Evolutionary conservation across 2,113 vertebrate species (phyloP).

Genomic region (Crotalus tigris): DNA sequence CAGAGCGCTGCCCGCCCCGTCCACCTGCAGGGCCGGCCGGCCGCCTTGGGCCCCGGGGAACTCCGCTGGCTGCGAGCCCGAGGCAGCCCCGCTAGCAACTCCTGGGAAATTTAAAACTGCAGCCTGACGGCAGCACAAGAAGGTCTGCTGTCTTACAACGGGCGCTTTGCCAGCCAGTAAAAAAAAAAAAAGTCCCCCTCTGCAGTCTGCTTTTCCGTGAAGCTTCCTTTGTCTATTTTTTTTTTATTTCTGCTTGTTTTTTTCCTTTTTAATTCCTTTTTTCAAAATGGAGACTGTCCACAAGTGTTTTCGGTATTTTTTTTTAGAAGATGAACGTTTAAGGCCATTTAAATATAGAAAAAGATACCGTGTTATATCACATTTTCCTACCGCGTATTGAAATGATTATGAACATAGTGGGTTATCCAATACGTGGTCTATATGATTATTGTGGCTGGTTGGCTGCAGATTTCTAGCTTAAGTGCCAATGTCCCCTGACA

Average conservation of each 20-base stretch:
- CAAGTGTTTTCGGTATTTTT: slow-evolving; percentile 27
- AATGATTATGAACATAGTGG: slow-evolving; percentile 23
- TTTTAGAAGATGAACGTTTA: slow-evolving; percentile 32
- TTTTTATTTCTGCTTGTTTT: slow-evolving; percentile 15
- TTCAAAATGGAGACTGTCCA: slow-evolving; percentile 39
- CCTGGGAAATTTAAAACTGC: not conserved
- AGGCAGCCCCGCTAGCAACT: not conserved
- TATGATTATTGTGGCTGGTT: too few relatives aligned
- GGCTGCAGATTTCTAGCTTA: not conserved
- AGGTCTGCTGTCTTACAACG: not conserved
- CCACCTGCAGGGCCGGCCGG: not conserved
- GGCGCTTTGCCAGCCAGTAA: accelerated
- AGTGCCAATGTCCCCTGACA: not conserved
- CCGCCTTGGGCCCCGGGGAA: not conserved
- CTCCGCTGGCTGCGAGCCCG: not conserved
- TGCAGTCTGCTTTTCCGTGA: not conserved
- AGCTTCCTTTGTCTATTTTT: not conserved
- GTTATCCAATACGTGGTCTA: not conserved
- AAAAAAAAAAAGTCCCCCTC: not conserved
- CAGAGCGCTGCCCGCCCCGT: not conserved
- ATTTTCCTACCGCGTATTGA: not conserved
- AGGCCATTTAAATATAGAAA: slow-evolving; percentile 24
- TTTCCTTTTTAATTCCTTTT: not conserved
- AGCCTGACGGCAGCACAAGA: not conserved
- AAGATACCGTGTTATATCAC: slow-evolving; percentile 23